Evolutionary conservation across 2,113 vertebrate genomes (phyloP).

Genomic region (Mesitornis unicolor): DNA sequence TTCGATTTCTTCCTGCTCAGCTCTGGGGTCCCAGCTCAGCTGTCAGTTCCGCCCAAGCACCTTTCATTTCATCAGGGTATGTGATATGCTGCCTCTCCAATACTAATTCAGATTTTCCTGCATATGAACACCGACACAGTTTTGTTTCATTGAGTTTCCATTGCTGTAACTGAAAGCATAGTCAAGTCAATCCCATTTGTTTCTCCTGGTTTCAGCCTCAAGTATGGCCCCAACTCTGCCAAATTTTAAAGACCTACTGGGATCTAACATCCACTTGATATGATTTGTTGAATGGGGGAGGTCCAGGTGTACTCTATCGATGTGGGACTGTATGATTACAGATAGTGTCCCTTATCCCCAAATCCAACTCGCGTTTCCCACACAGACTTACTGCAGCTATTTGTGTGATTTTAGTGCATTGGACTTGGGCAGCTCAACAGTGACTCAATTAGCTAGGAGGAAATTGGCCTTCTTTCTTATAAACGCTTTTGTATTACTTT

Average conservation of each 20-base stretch:
- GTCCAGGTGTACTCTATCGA: rapidly evolving
- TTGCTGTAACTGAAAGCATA: background rate
- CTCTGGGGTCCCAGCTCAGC: background rate
- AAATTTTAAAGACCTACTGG: background rate
- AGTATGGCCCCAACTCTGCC: background rate
- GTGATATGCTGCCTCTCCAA: constrained; percentile 1
- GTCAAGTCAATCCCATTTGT: background rate
- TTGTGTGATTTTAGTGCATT: background rate
- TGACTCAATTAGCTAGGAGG: constrained; percentile 16
- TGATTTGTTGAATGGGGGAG: background rate
- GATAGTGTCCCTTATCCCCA: background rate
- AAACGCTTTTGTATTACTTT: background rate
- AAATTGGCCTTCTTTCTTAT: constrained; percentile 1
- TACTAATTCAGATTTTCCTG: constrained; percentile 7
- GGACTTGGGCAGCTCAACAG: background rate
- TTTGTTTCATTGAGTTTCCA: constrained; percentile 6
- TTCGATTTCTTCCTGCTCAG: constrained; percentile 20
- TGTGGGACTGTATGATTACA: background rate
- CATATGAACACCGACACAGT: background rate
- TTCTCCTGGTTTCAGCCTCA: background rate
- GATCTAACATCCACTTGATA: background rate
- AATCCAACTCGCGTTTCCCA: background rate
- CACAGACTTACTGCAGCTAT: background rate
- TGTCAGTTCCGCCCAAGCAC: background rate
- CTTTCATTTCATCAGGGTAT: background rate